A percentile compares a stretch with the other conserved stretches of the same genome.
These are phyloP conservation scores for Myotis findleyi DNA, from an alignment of 2,797 vertebrate genomes.

Conservation along the genomic window DNA sequence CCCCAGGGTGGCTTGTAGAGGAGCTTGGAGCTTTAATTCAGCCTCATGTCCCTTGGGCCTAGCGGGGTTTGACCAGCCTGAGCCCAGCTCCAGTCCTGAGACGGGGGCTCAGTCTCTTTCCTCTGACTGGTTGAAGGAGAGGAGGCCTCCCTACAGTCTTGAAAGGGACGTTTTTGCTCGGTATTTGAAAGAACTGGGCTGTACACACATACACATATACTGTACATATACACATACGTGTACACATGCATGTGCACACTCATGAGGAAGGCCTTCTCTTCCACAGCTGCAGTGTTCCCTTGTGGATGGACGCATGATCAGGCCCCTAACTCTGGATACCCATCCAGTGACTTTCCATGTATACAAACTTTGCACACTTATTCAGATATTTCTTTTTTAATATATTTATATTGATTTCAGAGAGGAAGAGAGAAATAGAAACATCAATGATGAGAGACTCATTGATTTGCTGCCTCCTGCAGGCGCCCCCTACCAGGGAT, in stretches of 20 bases:
- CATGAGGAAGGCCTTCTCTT: not conserved
- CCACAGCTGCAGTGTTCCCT: not conserved
- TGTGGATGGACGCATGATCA: rapidly evolving
- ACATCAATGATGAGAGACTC: too few species aligned
- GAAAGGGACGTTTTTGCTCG: not conserved
- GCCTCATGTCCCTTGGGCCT: not conserved
- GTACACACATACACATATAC: too few species aligned
- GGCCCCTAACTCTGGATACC: not conserved
- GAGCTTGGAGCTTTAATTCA: not conserved
- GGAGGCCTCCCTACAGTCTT: not conserved
- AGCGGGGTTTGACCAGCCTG: not conserved
- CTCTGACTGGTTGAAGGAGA: not conserved
- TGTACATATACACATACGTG: not conserved
- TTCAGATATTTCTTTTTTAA: not conserved
- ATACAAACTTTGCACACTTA: not conserved
- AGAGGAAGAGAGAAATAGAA: too few species aligned
- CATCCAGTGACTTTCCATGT: not conserved
- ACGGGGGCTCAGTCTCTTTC: not conserved
- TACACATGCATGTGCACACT: not conserved
- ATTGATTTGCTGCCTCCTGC: too few species aligned
- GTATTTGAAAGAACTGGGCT: not conserved
- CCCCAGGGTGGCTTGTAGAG: too few species aligned
- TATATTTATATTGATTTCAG: too few species aligned
- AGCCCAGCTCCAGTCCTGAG: not conserved
- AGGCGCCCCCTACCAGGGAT: too few species aligned